Evolutionary conservation across 2,888 invertebrate species (phyloP).

Genomic region (Mystacides longicornis): DNA sequence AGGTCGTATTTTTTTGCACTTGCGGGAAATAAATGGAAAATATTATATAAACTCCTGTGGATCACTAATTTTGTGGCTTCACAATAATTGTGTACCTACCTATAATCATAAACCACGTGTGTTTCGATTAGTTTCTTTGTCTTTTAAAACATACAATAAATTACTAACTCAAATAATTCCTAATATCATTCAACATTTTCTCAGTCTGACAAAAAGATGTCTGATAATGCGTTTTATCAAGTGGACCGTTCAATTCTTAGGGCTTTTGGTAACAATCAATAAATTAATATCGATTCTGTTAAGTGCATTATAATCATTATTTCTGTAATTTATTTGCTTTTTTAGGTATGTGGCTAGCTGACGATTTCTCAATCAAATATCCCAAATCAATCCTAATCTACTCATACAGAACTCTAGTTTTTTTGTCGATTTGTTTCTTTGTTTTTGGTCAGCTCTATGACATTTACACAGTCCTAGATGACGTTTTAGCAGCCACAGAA

Average conservation of each 20-base stretch:
- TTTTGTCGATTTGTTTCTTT: not conserved
- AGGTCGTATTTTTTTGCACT: no score
- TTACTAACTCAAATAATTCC: not conserved
- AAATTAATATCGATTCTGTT: not conserved
- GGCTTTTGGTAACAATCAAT: not conserved
- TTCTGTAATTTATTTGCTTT: no score
- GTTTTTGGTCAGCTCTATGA: slow-evolving; percentile 14
- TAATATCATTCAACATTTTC: not conserved
- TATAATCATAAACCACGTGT: no score
- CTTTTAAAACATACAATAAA: no score
- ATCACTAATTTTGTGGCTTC: no score
- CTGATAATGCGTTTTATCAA: not conserved
- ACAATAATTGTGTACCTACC: no score
- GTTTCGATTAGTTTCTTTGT: no score
- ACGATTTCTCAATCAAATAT: not conserved
- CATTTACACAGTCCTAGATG: slow-evolving; percentile 9
- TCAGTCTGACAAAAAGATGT: not conserved
- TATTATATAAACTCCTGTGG: no score
- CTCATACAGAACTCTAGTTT: not conserved
- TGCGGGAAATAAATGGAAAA: no score
- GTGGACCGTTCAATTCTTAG: not conserved
- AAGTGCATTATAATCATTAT: no score
- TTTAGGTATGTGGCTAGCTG: not conserved
- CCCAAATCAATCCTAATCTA: not conserved
- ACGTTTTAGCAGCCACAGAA: slow-evolving; percentile 17